phyloP scores from a whole-genome alignment of 2,797 vertebrate species.

The Lates japonicus region DNA sequence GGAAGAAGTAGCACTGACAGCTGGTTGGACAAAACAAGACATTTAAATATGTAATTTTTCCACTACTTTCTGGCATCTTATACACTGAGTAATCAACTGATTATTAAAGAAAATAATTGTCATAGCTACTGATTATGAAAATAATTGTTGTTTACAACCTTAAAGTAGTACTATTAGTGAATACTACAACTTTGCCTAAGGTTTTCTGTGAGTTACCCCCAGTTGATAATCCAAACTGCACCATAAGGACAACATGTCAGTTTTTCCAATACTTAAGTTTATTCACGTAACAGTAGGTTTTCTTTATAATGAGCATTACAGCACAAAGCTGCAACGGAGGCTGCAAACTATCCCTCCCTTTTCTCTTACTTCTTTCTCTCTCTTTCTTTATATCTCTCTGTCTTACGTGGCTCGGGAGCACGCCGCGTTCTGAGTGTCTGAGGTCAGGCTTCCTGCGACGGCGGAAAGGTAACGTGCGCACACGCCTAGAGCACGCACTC shows the following conservation, averaged over 20 bases:
- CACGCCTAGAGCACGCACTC: too few relatives aligned
- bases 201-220: not conserved
- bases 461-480: too few relatives aligned
- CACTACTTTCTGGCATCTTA: too few relatives aligned
- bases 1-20: too few relatives aligned
- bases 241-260: not conserved
- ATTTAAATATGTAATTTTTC: too few relatives aligned
- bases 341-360: not conserved
- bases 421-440: too few relatives aligned
- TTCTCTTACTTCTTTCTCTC: not conserved
- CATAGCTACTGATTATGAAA: not conserved
- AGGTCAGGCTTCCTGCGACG: too few relatives aligned
- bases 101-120: too few relatives aligned
- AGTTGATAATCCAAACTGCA: not conserved
- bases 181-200: too few relatives aligned
- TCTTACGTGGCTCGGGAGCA: too few relatives aligned
- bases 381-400: slow-evolving; percentile 11
- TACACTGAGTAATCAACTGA: too few relatives aligned
- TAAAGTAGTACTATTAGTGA: not conserved
- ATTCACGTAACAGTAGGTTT: not conserved
- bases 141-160: not conserved
- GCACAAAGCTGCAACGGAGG: not conserved
- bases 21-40: too few relatives aligned
- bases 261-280: not conserved
- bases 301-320: not conserved